Percentiles rank a stretch among this genome's conserved stretches.
Evolutionary conservation across 2,797 vertebrate genomes (phyloP).

Genomic region (Liasis olivaceus): DNA sequence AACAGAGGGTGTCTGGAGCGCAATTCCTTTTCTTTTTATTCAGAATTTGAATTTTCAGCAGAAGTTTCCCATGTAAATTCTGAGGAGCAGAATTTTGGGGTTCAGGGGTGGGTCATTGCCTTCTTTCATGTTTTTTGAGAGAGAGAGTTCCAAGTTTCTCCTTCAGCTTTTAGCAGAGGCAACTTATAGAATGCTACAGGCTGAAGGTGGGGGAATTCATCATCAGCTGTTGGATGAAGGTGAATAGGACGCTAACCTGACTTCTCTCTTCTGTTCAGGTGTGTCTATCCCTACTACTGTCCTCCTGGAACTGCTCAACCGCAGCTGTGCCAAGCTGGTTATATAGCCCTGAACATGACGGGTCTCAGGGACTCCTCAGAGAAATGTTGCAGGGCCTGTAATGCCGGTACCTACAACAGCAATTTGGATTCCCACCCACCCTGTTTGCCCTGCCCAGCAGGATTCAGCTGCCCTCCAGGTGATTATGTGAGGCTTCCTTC

Average conservation of each 20-base stretch:
- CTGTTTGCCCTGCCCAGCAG: slow-evolving; percentile 86
- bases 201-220: not conserved
- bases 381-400: slow-evolving; percentile 81
- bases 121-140: not conserved
- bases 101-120: not conserved
- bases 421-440: slow-evolving; percentile 55
- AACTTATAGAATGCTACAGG: not conserved
- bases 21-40: not conserved
- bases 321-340: slow-evolving; percentile 80
- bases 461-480: slow-evolving; percentile 87
- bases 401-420: slow-evolving; percentile 80
- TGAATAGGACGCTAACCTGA: not conserved
- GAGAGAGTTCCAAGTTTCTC: not conserved
- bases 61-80: not conserved
- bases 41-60: not conserved
- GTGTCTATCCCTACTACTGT: slow-evolving; percentile 87
- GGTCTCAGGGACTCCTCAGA: slow-evolving; percentile 80
- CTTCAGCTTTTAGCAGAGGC: not conserved
- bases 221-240: not conserved
- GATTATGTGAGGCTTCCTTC: not conserved
- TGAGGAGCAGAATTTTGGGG: not conserved
- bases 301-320: slow-evolving; percentile 80
- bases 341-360: slow-evolving; percentile 79
- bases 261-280: slow-evolving; percentile 73
- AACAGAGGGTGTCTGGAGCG: not conserved